Evolutionary conservation across 1,140 invertebrate genomes (phyloP).

Genomic region (Drusus annulatus): DNA sequence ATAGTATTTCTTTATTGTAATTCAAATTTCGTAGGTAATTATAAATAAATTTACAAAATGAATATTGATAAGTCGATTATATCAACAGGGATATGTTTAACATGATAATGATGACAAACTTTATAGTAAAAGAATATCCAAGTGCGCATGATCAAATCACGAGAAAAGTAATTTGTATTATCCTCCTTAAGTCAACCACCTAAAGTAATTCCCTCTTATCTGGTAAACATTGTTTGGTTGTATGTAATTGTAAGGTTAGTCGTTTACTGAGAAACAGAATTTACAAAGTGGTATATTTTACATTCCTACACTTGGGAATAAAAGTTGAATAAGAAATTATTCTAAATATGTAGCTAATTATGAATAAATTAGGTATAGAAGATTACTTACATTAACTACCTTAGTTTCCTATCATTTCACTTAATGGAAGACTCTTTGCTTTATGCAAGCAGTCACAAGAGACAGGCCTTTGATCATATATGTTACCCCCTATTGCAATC

Average conservation of each 20-base stretch:
- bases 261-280: constrained; percentile 30
- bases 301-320: constrained; percentile 22
- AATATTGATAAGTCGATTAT: constrained; percentile 31
- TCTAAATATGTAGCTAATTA: constrained; percentile 54
- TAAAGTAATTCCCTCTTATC: constrained; percentile 27
- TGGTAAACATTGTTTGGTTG: constrained; percentile 16
- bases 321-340: constrained; percentile 43
- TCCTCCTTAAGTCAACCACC: background rate
- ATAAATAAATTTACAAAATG: constrained; percentile 27
- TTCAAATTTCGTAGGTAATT: constrained; percentile 31
- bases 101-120: constrained; percentile 36
- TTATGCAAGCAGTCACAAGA: constrained; percentile 60
- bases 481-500: constrained; percentile 56
- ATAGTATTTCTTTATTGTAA: constrained; percentile 43
- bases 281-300: constrained; percentile 19
- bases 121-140: constrained; percentile 36
- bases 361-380: constrained; percentile 54
- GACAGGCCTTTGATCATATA: constrained; percentile 57
- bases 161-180: constrained; percentile 17
- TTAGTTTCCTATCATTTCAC: constrained; percentile 57
- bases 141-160: constrained; percentile 23
- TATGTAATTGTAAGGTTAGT: background rate
- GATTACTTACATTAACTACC: constrained; percentile 51
- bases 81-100: constrained; percentile 37
- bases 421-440: constrained; percentile 60